These are phyloP conservation scores for Mionectes olivaceus DNA, from an alignment of 2,797 vertebrate genomes.

Conservation along the genomic window DNA sequence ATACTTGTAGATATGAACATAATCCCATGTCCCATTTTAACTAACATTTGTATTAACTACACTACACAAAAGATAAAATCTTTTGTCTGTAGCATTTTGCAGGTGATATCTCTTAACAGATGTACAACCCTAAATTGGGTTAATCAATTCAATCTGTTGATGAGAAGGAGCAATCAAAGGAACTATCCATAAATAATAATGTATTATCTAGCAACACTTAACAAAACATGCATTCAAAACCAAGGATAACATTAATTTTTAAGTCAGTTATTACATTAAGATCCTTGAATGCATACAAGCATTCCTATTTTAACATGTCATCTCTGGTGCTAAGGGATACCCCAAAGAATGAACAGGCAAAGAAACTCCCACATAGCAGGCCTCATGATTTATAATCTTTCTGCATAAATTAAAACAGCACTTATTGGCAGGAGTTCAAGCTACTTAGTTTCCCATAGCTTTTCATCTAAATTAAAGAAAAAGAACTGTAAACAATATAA, in stretches of 20 bases:
- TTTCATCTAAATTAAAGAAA: slow-evolving; percentile 19
- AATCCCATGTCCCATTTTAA: neutral
- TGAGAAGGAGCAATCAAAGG: neutral
- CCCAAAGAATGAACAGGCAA: neutral
- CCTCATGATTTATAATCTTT: neutral
- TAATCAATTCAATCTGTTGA: neutral
- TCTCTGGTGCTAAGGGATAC: neutral
- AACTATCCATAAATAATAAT: neutral
- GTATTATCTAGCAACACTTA: neutral
- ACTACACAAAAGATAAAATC: neutral
- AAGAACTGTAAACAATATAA: slow-evolving; percentile 12
- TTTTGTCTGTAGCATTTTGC: neutral
- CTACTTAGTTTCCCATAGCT: slow-evolving; percentile 14
- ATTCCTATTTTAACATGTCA: neutral
- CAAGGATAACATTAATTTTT: neutral
- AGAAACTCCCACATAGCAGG: neutral
- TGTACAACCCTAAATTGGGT: neutral
- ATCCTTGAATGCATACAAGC: neutral
- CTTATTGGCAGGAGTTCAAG: slow-evolving; percentile 5
- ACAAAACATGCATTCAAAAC: neutral
- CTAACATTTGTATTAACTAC: neutral
- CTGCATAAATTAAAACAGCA: slow-evolving; percentile 21
- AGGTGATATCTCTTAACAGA: neutral
- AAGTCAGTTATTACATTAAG: neutral
- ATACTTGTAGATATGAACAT: neutral